phyloP scores from a whole-genome alignment of 64 coral and sea anemone species.

The Porites australiensis region DNA sequence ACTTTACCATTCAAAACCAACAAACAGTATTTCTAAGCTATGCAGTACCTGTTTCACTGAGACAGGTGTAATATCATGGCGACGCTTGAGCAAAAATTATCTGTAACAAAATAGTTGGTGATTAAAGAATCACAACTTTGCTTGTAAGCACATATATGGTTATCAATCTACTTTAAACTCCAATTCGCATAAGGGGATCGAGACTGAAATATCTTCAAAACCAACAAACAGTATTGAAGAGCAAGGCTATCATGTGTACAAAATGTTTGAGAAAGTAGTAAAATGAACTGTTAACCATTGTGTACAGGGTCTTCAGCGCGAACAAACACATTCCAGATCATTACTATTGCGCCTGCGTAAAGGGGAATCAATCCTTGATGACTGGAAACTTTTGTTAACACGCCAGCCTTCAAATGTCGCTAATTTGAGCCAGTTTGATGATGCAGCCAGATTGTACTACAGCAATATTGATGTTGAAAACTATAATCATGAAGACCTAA shows the following conservation, averaged over 20 bases:
- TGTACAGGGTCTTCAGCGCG: slow-evolving; percentile 50
- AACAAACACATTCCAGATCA: slow-evolving; percentile 59
- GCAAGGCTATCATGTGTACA: slow-evolving; percentile 61
- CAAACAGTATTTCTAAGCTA: slow-evolving; percentile 37
- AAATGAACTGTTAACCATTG: slow-evolving; percentile 48
- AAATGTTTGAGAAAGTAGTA: slow-evolving; percentile 70
- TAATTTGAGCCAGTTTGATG: slow-evolving; percentile 62
- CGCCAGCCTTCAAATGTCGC: slow-evolving; percentile 48
- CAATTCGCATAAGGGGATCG: too few species aligned
- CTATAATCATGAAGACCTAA: too few species aligned
- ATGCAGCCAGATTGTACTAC: slow-evolving; percentile 69
- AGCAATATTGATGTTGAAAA: slow-evolving; percentile 64
- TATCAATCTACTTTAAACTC: too few species aligned
- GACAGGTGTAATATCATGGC: too few species aligned
- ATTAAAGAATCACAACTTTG: too few species aligned
- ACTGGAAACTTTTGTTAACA: slow-evolving; percentile 77
- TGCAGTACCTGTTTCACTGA: too few species aligned
- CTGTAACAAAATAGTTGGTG: too few species aligned
- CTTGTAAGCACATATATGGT: too few species aligned
- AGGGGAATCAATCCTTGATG: slow-evolving; percentile 62
- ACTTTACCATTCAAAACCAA: slow-evolving; percentile 55
- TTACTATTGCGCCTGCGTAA: slow-evolving; percentile 69
- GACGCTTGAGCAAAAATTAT: too few species aligned
- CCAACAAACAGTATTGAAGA: too few species aligned
- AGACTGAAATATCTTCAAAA: too few species aligned